These are phyloP conservation scores for Mesoligia furuncula DNA, from an alignment of 2,888 invertebrate genomes.

Conservation along the genomic window DNA sequence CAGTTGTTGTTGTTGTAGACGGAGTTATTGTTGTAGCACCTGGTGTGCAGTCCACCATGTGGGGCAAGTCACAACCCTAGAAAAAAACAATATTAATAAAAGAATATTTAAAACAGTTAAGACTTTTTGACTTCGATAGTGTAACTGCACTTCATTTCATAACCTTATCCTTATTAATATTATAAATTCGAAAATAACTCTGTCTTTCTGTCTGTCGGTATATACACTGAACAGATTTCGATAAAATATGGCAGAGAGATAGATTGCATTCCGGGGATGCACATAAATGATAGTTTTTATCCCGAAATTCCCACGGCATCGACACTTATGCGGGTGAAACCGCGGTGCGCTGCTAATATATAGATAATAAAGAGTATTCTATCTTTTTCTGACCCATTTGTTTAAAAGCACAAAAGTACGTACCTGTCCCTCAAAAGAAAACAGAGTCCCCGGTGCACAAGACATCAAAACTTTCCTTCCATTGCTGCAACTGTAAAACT, in stretches of 20 bases:
- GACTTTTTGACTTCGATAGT: not conserved
- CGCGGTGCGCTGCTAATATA: too few relatives aligned
- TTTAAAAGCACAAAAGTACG: not conserved
- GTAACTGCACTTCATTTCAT: not conserved
- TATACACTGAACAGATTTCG: too few relatives aligned
- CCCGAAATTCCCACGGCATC: too few relatives aligned
- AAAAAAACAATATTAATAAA: not conserved
- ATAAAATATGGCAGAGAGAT: too few relatives aligned
- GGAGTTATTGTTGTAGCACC: conserved; percentile 10
- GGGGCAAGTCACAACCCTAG: conserved; percentile 36
- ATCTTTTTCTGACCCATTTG: too few relatives aligned
- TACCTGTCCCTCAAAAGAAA: conserved; percentile 32
- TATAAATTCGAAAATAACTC: too few relatives aligned
- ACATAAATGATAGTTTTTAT: too few relatives aligned
- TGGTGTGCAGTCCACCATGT: conserved; percentile 27
- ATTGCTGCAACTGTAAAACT: conserved; percentile 64
- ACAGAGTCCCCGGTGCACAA: conserved; percentile 49
- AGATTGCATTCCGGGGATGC: too few relatives aligned
- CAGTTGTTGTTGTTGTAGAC: not conserved
- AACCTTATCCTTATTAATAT: too few relatives aligned
- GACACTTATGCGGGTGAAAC: too few relatives aligned
- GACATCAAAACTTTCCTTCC: conserved; percentile 46
- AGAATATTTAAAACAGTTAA: not conserved
- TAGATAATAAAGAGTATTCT: too few relatives aligned
- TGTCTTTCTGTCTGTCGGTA: too few relatives aligned